Base-by-base conservation (phyloP, 1,140 invertebrate genomes). In the Tetramorium parvispinum region DNA sequence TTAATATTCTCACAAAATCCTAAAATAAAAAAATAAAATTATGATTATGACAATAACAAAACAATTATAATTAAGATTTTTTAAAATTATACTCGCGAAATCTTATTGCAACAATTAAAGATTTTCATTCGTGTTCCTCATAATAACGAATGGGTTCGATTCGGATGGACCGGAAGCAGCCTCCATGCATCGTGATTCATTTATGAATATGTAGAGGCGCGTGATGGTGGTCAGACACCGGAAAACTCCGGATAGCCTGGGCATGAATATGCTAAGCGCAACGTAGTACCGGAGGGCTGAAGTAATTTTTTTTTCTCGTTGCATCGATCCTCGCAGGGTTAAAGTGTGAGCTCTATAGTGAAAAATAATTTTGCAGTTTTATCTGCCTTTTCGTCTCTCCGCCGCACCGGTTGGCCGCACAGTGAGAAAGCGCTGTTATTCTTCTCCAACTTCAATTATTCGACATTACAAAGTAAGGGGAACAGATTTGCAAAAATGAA, bases 201-300 rank as follows among this genome's bases (percentile, higher is more conserved):
- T 92, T 91, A 93, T 93, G 92, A 92, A 93, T 93, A 93, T 92
- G 91, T 92, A 92, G 78, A 86, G 78, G 71, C 57, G 82, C 73
- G 66, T 79, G 88, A 82, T 77, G 82, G 87, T 92, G 90, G 90
- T 92, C 91, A 92, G 92, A 93, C 90, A 91, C 91, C 88, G 91
- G 92, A 93, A 93, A 92, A 92, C 91, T 92, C 82, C 70, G 82
- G 86, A 91, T 91, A 91, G 85, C 77, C 46, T 59, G 81, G 49
- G 73, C 87, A 92, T 92, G 91, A 93, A 93, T 92, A 92, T 91
- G 91, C 91, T 91, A 92, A 91, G 86, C 90, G 88, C 73, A 91
- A 87, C 63, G 53, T 73, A 68, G 76, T 53, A 89, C 68, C 63
- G 66, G 57, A 57, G 76, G 78, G 59, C 73, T 65, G 83, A 88